Conservation (phyloP, 2,113 vertebrate species). For the Hydrolagus affinis region DNA sequence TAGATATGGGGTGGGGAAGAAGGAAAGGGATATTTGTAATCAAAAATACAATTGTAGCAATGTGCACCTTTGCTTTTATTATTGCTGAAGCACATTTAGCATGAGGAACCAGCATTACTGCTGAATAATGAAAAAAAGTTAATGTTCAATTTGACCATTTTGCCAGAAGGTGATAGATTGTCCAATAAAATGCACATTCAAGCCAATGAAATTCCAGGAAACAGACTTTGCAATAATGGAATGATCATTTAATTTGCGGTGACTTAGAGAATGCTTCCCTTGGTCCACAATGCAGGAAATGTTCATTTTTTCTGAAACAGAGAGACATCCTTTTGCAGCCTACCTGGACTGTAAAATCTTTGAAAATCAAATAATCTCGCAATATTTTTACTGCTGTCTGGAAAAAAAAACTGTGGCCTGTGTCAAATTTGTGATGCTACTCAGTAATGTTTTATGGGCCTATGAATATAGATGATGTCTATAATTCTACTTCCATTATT, state of each 20-base stretch:
- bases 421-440: not conserved
- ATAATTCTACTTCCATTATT: not conserved
- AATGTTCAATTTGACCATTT: constrained; percentile 8
- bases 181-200: not conserved
- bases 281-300: not conserved
- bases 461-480: not conserved
- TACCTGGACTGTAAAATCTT: not conserved
- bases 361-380: not conserved
- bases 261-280: not conserved
- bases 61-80: not conserved
- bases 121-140: not conserved
- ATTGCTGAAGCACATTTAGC: not conserved
- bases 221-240: not conserved
- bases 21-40: not conserved
- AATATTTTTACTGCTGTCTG: not conserved
- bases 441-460: not conserved
- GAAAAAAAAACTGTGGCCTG: not conserved
- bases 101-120: too few species aligned
- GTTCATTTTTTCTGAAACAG: not conserved
- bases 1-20: not conserved
- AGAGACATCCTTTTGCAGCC: not conserved
- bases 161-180: not conserved
- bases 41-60: not conserved
- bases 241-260: constrained; percentile 5
- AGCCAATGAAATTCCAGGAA: not conserved